Base-by-base conservation (phyloP, 2,888 invertebrate genomes). In the Calameuta pallipes region DNA sequence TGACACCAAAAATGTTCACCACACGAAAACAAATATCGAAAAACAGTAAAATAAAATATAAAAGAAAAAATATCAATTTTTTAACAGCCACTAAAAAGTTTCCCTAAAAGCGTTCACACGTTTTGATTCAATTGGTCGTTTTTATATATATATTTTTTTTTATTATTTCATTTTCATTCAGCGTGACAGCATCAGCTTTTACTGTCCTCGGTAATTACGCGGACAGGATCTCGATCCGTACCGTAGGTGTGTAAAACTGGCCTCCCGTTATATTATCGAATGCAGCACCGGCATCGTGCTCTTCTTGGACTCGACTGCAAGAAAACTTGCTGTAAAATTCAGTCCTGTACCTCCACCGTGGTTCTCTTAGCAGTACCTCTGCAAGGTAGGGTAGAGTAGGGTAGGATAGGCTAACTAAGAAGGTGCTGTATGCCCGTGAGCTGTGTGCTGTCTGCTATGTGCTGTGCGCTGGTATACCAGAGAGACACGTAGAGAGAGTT, bases 211-310 rank as follows among this genome's bases (percentile, higher is more conserved):
- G 9, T 23, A 56, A 56, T 56, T 56, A 9, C 41, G 0, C 41
- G 41, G 41, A 15, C 41, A 41, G 41, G 41, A 15, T 23, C 15
- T 41, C 41, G 1, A 41, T 23, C 41, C 15, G 41, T 41, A 15
- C 41, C 23, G 9, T 56, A 56, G 56, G 1, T 56, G 23, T 56
- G 56, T 56, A 56, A 78, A 73, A 74, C 74, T 70, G 73, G 77
- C 31, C 33, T 69, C 75, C 75, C 82, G 82, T 81, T 82, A 81
- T 83, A 81, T 78, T 82, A 78, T 75, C 78, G 77, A 79, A 77
- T 75, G 81, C 41, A 78, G 83, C 84, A 85, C 85, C 84, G 84
- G 85, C 86, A 87, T 85, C 85, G 84, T 85, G 85, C 84, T 85
- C 85, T 56, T 56, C 56, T 85, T 85, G 81, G 82, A 79, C 83